Percentiles rank a stretch among this genome's conserved stretches.
Evolutionary conservation across 2,113 vertebrate species (phyloP).

Genomic region (Microtus montanus): DNA sequence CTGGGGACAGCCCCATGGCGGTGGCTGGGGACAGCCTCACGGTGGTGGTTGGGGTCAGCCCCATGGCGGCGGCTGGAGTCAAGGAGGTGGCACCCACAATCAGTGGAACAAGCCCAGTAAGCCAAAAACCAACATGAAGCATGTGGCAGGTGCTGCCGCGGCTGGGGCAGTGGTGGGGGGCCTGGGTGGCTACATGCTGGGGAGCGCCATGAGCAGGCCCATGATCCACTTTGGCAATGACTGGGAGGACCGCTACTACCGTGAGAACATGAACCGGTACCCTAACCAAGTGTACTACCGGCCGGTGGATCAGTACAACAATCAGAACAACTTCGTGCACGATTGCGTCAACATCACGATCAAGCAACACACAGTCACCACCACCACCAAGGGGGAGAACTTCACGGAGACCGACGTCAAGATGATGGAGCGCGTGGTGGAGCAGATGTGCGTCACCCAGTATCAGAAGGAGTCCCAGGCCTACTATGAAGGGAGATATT

Average conservation of each 20-base stretch:
- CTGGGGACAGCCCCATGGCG: conserved; percentile 74
- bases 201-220: conserved; percentile 83
- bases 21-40: conserved; percentile 74
- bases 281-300: conserved; percentile 85
- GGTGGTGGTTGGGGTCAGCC: conserved; percentile 70
- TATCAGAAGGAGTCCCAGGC: conserved; percentile 79
- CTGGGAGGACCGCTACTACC: conserved; percentile 84
- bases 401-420: conserved; percentile 76
- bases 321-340: conserved; percentile 83
- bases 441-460: conserved; percentile 86
- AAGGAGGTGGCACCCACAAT: conserved; percentile 78
- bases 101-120: conserved; percentile 84
- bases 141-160: conserved; percentile 79
- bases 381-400: conserved; percentile 80
- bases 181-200: conserved; percentile 85
- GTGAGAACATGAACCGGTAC: conserved; percentile 80
- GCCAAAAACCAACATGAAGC: conserved; percentile 85
- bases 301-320: conserved; percentile 73
- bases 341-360: conserved; percentile 87
- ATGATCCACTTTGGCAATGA: conserved; percentile 81
- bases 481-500: conserved; percentile 41
- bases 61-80: conserved; percentile 76
- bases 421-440: conserved; percentile 86
- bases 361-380: conserved; percentile 84
- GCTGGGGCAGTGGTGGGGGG: conserved; percentile 83